Evolutionary conservation across 1,140 invertebrate species (phyloP), one percentile per base, ranked within the genome.

Genomic region (Fopius arisanus): DNA sequence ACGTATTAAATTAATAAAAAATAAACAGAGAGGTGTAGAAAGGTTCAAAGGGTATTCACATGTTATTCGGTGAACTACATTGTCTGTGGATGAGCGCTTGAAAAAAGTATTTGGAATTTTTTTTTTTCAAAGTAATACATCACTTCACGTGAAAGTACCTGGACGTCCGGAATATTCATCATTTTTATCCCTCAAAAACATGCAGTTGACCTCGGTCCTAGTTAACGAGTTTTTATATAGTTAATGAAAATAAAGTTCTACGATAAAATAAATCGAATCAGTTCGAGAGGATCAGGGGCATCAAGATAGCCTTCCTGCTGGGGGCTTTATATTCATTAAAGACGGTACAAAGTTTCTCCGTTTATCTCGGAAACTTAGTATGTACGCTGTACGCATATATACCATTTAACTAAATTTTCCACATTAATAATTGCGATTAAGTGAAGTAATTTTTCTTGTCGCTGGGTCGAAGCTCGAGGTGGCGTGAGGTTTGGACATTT

Each of bases 341-440:
- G 23, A 28, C 23, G 54, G 9, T 59, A 59, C 23, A 59, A 59
- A 59, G 54, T 59, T 59, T 26, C 14, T 59, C 23, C 54, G 54
- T 59, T 59, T 59, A 59, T 59, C 54, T 59, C 54, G 19, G 7
- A 59, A 26, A 59, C 23, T 59, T 59, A 59, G 21, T 59, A 14
- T 51, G 43, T 14, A 48, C 43, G n/a, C 54, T 28, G 16, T 59
- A 26, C 19, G 54, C 54, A 59, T 59, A 59, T 59, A 59, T 26
- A 23, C 54, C 19, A 59, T 59, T 59, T 19, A 59, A 59, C 54
- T 26, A 26, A 59, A 59, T 59, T 59, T 59, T 28, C 54, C 19
- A 59, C 54, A 28, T 59, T 59, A 59, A 51, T 51, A 51, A 51
- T 51, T 51, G 43, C n/a, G 19, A 51, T 16, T 51, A 51, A 51